Evolutionary conservation across 2,888 invertebrate species (phyloP).

Genomic region (Carabus problematicus): DNA sequence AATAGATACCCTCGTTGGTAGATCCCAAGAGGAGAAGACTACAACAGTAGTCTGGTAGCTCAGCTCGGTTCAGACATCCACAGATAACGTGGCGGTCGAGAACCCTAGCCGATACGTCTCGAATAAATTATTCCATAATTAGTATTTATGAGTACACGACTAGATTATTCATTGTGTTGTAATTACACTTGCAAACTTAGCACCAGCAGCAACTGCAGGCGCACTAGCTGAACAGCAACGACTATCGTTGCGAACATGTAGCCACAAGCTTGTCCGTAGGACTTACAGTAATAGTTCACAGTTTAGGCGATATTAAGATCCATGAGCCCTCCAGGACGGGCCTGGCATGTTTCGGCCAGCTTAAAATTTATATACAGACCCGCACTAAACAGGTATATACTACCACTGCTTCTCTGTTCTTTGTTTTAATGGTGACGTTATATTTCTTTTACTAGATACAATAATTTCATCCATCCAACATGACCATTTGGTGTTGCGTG

Average conservation of each 20-base stretch:
- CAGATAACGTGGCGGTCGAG: conserved; percentile 44
- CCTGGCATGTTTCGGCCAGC: conserved; percentile 8
- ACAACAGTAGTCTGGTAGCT: neutral
- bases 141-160: conserved; percentile 54
- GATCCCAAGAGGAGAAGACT: neutral
- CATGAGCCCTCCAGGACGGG: conserved; percentile 27
- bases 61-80: conserved; percentile 17
- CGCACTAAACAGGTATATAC: conserved; percentile 32
- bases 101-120: conserved; percentile 43
- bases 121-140: conserved; percentile 49
- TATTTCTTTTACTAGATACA: neutral
- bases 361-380: conserved; percentile 28
- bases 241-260: neutral
- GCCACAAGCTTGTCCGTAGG: neutral
- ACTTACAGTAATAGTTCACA: conserved; percentile 18
- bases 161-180: conserved; percentile 56
- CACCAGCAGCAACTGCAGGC: neutral
- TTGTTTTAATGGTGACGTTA: conserved; percentile 10
- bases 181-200: conserved; percentile 54
- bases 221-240: neutral
- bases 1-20: neutral
- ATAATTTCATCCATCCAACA: no score
- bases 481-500: no score
- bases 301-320: conserved; percentile 31
- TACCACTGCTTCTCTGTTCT: conserved; percentile 4